Evolutionary conservation across 2,888 invertebrate genomes (phyloP), one percentile per base, ranked within the genome.

Genomic region (Physocephala rufipes): DNA sequence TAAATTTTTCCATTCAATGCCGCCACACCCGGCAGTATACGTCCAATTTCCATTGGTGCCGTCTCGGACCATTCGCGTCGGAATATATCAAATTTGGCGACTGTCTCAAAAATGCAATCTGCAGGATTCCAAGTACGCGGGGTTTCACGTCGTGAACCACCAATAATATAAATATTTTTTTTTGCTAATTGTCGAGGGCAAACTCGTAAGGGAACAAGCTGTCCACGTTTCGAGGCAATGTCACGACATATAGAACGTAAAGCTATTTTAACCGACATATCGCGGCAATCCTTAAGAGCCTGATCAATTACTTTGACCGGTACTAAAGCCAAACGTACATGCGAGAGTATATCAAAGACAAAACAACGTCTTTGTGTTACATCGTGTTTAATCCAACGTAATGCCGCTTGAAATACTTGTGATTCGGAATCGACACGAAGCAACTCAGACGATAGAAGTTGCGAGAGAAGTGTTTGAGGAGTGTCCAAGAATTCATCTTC

Each of bases 401-500:
- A 87, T 21, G 95, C 96, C 70, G 95, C 93, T 83, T 92, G 91
- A 83, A 96, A 91, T 73, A 94, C 95, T 90, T 96, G 94, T 81
- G 92, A 91, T 88, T 96, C 96, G 76, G 92, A 93, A 82, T 96
- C 95, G 69, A 97, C 93, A 82, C 92, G 92, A 70, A 97, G 89
- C 83, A 93, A 90, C 87, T 97, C 96, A 74, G 95, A 95, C 77
- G 91, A 90, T 67, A 97, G 87, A 78, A 97, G 89, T 77, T 91
- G 90, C 72, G 93, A 88, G 67, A 97, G 87, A 80, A 92, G 89
- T 76, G 92, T 90, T 81, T 93, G 90, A 28, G 95, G 93, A 74
- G 96, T 87, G 78, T 95, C 94, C 75, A 93, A 88, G 82, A 95
- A 92, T 87, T 97, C 97, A 82, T 96, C 95, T 84, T 94, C 95